Evolutionary conservation across 2,888 invertebrate species (phyloP).

Genomic region (Arctia plantaginis): DNA sequence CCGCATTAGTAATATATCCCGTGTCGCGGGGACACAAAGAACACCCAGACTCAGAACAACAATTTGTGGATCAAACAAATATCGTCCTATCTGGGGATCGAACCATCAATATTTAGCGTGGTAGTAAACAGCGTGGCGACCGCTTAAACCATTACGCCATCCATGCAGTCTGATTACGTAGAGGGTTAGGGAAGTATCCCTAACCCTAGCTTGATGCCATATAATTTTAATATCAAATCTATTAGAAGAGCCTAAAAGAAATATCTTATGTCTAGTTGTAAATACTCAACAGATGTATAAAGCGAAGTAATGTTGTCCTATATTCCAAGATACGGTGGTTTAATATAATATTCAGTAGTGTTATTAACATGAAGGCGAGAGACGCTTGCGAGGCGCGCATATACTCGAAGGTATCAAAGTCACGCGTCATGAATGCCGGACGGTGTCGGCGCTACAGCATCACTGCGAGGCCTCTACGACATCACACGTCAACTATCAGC

Average conservation of each 20-base stretch:
- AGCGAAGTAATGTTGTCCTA: neutral
- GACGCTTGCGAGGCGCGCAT: neutral
- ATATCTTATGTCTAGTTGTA: neutral
- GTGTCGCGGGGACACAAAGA: no score
- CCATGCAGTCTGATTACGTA: no score
- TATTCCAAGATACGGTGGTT: neutral
- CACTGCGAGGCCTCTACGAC: constrained; percentile 19
- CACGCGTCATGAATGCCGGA: constrained; percentile 10
- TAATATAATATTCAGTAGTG: constrained; percentile 12
- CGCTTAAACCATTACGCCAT: no score
- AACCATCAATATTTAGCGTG: no score
- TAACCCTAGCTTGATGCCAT: no score
- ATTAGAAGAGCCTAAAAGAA: neutral
- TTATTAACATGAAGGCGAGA: neutral
- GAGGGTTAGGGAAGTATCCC: no score
- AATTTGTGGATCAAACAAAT: no score
- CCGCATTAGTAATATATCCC: no score
- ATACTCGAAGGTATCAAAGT: constrained; percentile 17
- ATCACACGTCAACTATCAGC: constrained; percentile 16
- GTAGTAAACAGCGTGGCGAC: no score
- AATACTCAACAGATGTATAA: neutral
- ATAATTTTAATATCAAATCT: neutral
- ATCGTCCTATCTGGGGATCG: no score
- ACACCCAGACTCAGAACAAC: no score
- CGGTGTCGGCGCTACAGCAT: neutral